Evolutionary conservation across 2,113 vertebrate genomes (phyloP), one percentile per base, ranked within the genome.

Genomic region (Lepidothrix coronata): DNA sequence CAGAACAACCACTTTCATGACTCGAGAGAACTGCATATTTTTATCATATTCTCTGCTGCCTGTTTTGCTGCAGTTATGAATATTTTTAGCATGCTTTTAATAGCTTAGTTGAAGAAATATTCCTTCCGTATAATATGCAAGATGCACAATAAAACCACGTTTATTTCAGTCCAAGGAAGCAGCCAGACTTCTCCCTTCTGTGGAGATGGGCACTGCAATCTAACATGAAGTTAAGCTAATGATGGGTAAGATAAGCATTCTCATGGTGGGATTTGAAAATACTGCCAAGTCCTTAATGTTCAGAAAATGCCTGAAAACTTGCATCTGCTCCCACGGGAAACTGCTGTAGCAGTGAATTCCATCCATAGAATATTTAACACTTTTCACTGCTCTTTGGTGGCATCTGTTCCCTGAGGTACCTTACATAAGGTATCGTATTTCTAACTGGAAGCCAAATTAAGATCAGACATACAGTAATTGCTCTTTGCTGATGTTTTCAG

Each of bases 251-350:
- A 85, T 54, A 76, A 88, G 25, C 25, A 51, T 65, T 89, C 37
- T 91, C 71, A 19, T 77, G 54, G 62, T 51, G 46, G 25, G 46
- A 46, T 79, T 35, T 52, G 37, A 91, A 94, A 94, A 75, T 37
- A 66, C 13, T 91, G 84, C 76, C 70, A 94, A 89, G 61, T 61
- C 57, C 49, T 78, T 89, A 87, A 91, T 76, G 77, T 68, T 89
- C 85, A 87, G 44, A 91, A 92, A 94, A 75, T 43, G 70, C 58
- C 74, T 82, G 41, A 85, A 91, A 95, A 85, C 93, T 92, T 95
- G 41, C 81, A 87, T 78, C 66, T 95, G 58, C 14, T 94, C 81
- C 74, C 67, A 49, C 59, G 86, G 77, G 94, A 75, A 89, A 49
- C 30, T 93, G 80, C 25, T 75, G 9, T 20, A 78, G 31, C 54